Percentiles rank a stretch among this genome's conserved stretches.
phyloP scores from a whole-genome alignment of 2,113 vertebrate genomes.

The Colaptes auratus region DNA sequence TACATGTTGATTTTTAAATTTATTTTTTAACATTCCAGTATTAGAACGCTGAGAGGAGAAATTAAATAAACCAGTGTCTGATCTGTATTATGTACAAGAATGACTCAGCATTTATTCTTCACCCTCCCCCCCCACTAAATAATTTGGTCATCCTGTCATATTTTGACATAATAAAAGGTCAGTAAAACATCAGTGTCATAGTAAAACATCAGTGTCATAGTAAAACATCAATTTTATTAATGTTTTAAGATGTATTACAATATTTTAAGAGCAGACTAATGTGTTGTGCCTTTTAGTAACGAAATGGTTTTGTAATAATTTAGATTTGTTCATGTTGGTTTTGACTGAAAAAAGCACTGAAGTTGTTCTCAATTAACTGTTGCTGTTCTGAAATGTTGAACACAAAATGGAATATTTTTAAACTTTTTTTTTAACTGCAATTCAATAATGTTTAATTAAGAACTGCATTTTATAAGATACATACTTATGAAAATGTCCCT shows the following conservation, averaged over 20 bases:
- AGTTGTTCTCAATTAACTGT: background rate
- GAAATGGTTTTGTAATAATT: background rate
- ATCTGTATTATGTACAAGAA: background rate
- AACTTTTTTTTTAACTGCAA: background rate
- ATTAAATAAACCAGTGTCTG: background rate
- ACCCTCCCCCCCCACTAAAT: background rate
- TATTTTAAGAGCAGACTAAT: background rate
- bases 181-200: too few species aligned
- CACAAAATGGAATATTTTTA: background rate
- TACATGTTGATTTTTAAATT: background rate
- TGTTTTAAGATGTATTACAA: background rate
- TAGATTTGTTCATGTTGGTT: background rate
- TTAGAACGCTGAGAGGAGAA: background rate
- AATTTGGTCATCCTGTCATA: fast-evolving
- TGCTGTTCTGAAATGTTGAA: background rate
- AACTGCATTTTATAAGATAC: background rate
- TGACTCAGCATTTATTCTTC: background rate
- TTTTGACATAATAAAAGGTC: background rate
- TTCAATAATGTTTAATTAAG: background rate
- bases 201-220: too few species aligned
- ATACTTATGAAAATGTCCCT: background rate
- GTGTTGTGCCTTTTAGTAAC: background rate
- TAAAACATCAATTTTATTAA: background rate
- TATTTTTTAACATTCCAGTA: background rate
- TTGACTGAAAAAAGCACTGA: background rate